A percentile compares a stretch with the other conserved stretches of the same genome.
phyloP scores from a whole-genome alignment of 2,113 vertebrate species.

The Procavia capensis region DNA sequence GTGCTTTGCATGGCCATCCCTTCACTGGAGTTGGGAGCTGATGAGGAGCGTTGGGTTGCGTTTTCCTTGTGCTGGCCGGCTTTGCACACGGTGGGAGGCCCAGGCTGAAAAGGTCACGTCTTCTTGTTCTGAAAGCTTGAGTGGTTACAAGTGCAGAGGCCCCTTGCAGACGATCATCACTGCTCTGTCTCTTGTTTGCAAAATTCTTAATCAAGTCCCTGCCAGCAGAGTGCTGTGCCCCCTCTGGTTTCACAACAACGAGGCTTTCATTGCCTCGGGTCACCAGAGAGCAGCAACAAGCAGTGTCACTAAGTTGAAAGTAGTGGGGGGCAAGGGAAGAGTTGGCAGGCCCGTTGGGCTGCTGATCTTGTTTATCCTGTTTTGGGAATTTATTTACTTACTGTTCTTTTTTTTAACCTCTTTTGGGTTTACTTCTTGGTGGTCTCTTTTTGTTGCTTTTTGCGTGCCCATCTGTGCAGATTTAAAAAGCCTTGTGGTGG shows the following conservation, averaged over 20 bases:
- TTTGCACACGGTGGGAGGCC: neutral
- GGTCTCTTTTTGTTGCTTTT: constrained; percentile 57
- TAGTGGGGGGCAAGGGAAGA: neutral
- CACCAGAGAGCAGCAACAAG: neutral
- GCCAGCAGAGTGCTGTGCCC: neutral
- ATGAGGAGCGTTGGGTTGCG: neutral
- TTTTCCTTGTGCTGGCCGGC: neutral
- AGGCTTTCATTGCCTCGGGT: constrained; percentile 39
- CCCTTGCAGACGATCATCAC: neutral
- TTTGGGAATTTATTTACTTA: neutral
- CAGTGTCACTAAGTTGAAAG: constrained; percentile 51
- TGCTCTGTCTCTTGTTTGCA: constrained; percentile 50
- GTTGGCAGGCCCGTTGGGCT: neutral
- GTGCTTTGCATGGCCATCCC: neutral
- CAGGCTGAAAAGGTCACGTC: neutral
- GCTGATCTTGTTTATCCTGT: constrained; percentile 46
- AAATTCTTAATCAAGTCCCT: constrained; percentile 50
- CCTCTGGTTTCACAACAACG: constrained; percentile 56
- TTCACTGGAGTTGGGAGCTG: neutral
- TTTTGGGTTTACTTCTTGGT: constrained; percentile 12
- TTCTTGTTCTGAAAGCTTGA: constrained; percentile 51
- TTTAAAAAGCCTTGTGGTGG: constrained; percentile 69
- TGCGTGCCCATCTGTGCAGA: constrained; percentile 55
- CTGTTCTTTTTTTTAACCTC: neutral
- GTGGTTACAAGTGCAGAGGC: neutral